Conservation (phyloP, 2,113 vertebrate species). For the Erythrocercus mccallii region DNA sequence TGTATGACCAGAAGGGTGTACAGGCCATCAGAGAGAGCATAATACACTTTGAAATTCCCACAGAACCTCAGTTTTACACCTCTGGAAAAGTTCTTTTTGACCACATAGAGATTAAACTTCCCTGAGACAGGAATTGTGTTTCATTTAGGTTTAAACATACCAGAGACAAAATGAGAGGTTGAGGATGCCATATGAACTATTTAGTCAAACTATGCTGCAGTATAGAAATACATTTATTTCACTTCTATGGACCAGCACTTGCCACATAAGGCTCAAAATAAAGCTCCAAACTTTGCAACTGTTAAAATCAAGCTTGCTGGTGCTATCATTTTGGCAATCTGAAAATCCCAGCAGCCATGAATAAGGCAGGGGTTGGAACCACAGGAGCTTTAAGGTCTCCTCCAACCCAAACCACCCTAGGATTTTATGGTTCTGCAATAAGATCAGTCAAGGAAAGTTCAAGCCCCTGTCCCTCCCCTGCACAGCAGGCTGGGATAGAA, state of each 20-base stretch:
- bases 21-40: accelerated
- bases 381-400: not conserved
- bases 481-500: not conserved
- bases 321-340: not conserved
- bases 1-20: accelerated
- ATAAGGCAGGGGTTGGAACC: not conserved
- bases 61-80: not conserved
- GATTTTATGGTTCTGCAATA: not conserved
- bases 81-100: not conserved
- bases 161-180: not conserved
- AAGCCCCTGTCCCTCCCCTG: not conserved
- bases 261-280: not conserved
- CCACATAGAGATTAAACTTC: not conserved
- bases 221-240: not conserved
- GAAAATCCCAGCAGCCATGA: not conserved
- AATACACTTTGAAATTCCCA: not conserved
- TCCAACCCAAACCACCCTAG: not conserved
- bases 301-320: not conserved
- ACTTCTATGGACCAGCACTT: not conserved
- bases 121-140: not conserved
- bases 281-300: not conserved
- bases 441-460: not conserved
- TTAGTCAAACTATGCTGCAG: not conserved
- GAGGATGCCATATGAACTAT: not conserved
- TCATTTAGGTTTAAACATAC: not conserved